These are phyloP conservation scores for Stegana nigrithorax DNA, from an alignment of 2,888 invertebrate genomes.

Conservation along the genomic window DNA sequence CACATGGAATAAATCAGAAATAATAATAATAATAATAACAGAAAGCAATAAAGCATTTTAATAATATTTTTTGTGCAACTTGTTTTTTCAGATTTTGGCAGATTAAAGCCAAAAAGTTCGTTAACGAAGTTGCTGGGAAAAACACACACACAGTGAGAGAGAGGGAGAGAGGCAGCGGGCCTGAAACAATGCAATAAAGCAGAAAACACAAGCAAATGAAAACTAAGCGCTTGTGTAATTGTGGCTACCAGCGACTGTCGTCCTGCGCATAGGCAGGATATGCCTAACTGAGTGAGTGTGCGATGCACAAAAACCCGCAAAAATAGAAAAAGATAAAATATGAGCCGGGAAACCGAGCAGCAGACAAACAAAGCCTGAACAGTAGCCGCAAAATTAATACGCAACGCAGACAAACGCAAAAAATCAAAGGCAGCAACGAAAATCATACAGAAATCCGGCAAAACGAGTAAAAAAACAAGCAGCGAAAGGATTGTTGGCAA, in stretches of 20 bases:
- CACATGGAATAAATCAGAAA: too few relatives aligned
- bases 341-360: background rate
- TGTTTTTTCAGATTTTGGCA: conserved; percentile 13
- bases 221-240: conserved; percentile 15
- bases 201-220: conserved; percentile 1
- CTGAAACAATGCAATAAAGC: conserved; percentile 13
- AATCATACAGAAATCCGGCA: background rate
- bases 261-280: too few relatives aligned
- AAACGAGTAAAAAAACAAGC: background rate
- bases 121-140: background rate
- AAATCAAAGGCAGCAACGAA: background rate
- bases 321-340: background rate
- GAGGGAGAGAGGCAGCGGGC: background rate
- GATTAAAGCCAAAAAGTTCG: conserved; percentile 24
- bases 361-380: background rate
- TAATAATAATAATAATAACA: too few relatives aligned
- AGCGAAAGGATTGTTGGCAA: conserved; percentile 1
- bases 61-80: background rate
- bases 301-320: background rate
- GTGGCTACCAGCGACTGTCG: too few relatives aligned
- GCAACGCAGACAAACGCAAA: conserved; percentile 6
- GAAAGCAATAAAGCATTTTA: too few relatives aligned
- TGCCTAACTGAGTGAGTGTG: too few relatives aligned
- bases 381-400: background rate
- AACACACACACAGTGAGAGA: background rate